These are phyloP conservation scores for Neofelis nebulosa DNA, from an alignment of 2,113 vertebrate genomes.

Conservation along the genomic window DNA sequence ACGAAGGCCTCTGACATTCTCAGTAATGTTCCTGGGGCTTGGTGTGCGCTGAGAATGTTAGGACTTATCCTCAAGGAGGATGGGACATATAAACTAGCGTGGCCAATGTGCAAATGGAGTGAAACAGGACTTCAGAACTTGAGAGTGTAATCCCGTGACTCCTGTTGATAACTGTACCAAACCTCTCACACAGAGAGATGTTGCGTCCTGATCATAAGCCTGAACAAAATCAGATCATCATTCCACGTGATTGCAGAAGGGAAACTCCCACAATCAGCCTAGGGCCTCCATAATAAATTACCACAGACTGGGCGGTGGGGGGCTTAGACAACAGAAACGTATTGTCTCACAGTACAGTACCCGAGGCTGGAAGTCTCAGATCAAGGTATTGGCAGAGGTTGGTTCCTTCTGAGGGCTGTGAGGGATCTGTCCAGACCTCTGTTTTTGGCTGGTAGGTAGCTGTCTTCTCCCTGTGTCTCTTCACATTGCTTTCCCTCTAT, in stretches of 20 bases:
- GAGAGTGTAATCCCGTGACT: neutral
- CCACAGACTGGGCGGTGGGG: neutral
- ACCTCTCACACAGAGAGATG: neutral
- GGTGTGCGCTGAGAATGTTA: neutral
- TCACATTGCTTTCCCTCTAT: neutral
- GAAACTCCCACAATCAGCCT: neutral
- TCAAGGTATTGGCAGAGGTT: neutral
- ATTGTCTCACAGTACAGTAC: neutral
- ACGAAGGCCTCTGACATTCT: neutral
- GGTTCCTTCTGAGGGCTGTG: neutral
- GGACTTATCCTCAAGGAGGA: neutral
- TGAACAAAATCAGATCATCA: constrained; percentile 18
- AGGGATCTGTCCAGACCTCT: neutral
- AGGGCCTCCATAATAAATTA: neutral
- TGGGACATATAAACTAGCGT: neutral
- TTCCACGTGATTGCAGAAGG: neutral
- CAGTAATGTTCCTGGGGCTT: neutral
- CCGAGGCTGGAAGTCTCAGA: neutral
- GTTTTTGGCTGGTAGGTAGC: neutral
- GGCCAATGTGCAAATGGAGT: neutral
- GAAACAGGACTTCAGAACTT: neutral
- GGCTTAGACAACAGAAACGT: neutral
- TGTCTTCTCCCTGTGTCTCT: neutral
- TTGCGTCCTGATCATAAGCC: neutral
- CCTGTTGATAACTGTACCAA: neutral